Evolutionary conservation across 2,797 vertebrate species (phyloP), one percentile per base, ranked within the genome.

Genomic region (Bryconaethiops microstoma): DNA sequence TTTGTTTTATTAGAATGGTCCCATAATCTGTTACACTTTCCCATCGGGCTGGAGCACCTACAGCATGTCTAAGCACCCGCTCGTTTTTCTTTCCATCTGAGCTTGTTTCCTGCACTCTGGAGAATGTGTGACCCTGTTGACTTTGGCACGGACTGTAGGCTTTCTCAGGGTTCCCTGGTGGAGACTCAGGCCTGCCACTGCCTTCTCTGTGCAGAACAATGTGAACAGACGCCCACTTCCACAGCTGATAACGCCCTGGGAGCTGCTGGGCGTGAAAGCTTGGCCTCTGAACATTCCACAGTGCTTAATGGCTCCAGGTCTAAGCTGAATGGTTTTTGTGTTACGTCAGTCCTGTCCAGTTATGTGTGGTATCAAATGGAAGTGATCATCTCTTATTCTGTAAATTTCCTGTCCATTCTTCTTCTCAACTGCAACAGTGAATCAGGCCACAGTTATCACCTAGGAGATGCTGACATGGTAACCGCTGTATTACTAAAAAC

Each of bases 201-300:
- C 89, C 86, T 77, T 67, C 72, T 74, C 78, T 75, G 79, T 29
- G 77, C 85, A 82, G 86, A 91, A 93, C 90, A 90, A 92, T 90
- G 89, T 72, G 88, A 84, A 86, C 78, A 84, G 90, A 87, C 90
- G 86, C 87, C 88, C 88, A 89, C 87, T 93, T 92, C 90, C 92
- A 91, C 88, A 85, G 89, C 89, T 90, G 92, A 93, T 93, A 92
- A 91, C 89, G 71, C 71, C 76, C 75, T 65, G 52, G 63, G 74
- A 9, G 23, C 76, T 23, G 79, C 74, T 67, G 84, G 85, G 87
- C 85, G 89, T 88, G 89, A 88, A 89, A 84, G 87, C 42, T 45
- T 77, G 77, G 81, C 82, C 87, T 89, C 76, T 83, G 86, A 88
- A 90, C 92, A 91, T 92, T 93, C 91, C 90, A 86, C 57, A 55